phyloP scores from a whole-genome alignment of 2,113 vertebrate species.

The Seriola quinqueradiata region DNA sequence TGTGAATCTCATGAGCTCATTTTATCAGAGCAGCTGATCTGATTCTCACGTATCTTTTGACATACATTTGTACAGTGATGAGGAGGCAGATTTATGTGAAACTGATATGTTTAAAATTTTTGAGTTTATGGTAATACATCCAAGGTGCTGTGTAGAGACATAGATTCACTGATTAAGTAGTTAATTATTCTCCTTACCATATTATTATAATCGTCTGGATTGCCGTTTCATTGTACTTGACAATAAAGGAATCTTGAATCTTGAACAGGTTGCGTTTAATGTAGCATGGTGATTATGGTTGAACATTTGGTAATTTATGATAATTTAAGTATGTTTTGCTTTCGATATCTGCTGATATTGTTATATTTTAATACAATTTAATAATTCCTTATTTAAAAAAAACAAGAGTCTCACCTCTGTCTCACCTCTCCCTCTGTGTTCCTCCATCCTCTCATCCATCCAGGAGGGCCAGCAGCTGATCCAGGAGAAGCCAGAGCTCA shows the following conservation, averaged over 20 bases:
- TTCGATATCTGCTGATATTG: not conserved
- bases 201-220: not conserved
- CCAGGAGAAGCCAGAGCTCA: conserved; percentile 92
- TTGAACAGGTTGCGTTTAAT: conserved; percentile 8
- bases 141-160: not conserved
- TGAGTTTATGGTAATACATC: conserved; percentile 8
- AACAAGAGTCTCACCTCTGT: not conserved
- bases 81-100: too few relatives aligned
- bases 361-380: not conserved
- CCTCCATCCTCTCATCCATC: not conserved
- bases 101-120: not conserved
- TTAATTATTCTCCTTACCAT: not conserved
- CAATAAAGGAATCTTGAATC: too few relatives aligned
- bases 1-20: not conserved
- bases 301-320: not conserved
- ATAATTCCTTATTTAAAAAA: not conserved
- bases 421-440: not conserved
- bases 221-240: too few relatives aligned
- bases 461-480: conserved; percentile 93
- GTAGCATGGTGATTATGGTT: not conserved
- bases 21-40: conserved; percentile 12
- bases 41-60: conserved; percentile 13
- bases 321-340: too few relatives aligned
- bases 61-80: not conserved
- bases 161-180: not conserved